Conservation (phyloP, 2,113 vertebrate species). For the Cinclus cinclus region DNA sequence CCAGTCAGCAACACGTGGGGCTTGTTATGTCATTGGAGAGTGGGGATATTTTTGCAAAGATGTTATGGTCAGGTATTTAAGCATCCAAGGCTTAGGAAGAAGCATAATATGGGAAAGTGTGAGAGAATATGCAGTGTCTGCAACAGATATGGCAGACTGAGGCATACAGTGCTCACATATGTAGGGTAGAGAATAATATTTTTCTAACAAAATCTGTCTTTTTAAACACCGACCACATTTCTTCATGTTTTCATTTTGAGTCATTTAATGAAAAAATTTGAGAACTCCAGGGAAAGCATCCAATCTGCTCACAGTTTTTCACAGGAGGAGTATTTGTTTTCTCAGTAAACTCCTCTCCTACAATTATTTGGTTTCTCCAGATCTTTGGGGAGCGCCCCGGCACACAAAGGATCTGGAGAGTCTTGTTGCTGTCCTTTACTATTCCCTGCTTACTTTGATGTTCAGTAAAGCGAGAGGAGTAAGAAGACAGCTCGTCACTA, state of each 20-base stretch:
- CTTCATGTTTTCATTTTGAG: slow-evolving; percentile 14
- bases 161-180: not conserved
- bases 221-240: not conserved
- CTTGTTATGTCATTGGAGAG: not conserved
- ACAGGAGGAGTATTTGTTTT: not conserved
- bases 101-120: not conserved
- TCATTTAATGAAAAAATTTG: not conserved
- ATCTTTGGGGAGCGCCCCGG: not conserved
- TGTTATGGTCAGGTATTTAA: not conserved
- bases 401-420: not conserved
- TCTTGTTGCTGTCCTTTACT: not conserved
- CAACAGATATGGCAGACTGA: not conserved
- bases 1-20: not conserved
- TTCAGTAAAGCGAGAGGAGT: not conserved
- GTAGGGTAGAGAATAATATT: slow-evolving; percentile 12
- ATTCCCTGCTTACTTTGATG: not conserved
- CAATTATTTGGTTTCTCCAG: not conserved
- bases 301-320: not conserved
- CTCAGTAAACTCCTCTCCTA: not conserved
- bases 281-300: not conserved
- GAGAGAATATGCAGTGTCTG: not conserved
- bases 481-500: not conserved
- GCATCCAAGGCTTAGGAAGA: not conserved
- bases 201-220: not conserved
- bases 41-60: not conserved